phyloP scores from a whole-genome alignment of 1,140 invertebrate genomes.

The Batillaria attramentaria region DNA sequence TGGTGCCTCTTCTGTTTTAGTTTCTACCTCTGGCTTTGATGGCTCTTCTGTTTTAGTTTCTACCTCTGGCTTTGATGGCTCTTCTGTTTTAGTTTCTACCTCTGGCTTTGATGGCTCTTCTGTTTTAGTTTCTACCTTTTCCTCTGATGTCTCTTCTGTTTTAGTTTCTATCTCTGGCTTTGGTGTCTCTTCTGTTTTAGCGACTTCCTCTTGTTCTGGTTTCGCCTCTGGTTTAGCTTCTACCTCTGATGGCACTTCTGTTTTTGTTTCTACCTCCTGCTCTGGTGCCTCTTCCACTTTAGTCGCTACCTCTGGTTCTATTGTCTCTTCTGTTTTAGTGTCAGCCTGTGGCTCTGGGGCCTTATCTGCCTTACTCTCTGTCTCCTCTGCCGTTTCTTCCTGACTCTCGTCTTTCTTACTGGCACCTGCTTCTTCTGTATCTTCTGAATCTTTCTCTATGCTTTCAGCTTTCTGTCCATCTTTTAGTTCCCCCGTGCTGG shows the following conservation, averaged over 20 bases:
- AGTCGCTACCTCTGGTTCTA: conserved; percentile 1
- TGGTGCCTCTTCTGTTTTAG: too few relatives aligned
- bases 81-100: too few relatives aligned
- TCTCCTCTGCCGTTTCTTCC: background rate
- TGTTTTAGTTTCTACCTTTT: too few relatives aligned
- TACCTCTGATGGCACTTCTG: background rate
- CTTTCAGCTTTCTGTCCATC: background rate
- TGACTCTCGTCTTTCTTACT: background rate
- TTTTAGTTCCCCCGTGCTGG: background rate
- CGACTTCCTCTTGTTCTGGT: background rate
- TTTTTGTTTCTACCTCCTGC: background rate
- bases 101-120: too few relatives aligned
- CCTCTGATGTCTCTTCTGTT: too few relatives aligned
- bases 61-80: too few relatives aligned
- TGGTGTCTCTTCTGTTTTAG: too few relatives aligned
- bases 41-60: too few relatives aligned
- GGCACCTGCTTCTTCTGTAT: background rate
- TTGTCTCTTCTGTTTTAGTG: background rate
- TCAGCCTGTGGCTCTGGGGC: conserved; percentile 1
- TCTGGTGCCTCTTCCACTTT: background rate
- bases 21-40: too few relatives aligned
- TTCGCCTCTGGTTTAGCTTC: background rate
- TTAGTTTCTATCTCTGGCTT: too few relatives aligned
- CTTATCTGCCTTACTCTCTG: background rate
- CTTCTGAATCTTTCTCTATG: background rate